phyloP scores from a whole-genome alignment of 2,113 vertebrate genomes.

The Nicator chloris region DNA sequence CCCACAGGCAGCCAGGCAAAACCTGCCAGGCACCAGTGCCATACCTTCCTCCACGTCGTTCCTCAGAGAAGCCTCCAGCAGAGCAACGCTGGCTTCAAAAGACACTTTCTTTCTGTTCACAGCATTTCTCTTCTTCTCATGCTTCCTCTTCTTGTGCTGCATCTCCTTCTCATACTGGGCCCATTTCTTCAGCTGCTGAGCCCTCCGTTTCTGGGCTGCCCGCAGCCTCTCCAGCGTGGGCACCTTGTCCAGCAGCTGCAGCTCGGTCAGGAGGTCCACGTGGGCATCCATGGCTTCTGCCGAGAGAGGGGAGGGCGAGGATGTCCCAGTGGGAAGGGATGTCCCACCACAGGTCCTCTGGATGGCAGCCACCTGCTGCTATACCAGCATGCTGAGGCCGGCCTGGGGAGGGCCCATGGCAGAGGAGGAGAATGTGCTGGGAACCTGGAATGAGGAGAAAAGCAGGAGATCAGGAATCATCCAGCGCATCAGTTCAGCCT shows the following conservation, averaged over 20 bases:
- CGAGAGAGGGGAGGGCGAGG: not conserved
- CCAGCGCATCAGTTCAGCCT: not conserved
- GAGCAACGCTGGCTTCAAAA: conserved; percentile 89
- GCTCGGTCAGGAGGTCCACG: conserved; percentile 91
- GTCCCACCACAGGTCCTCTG: not conserved
- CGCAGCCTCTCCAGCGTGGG: conserved; percentile 92
- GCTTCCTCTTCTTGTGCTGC: conserved; percentile 90
- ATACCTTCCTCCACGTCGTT: conserved; percentile 95
- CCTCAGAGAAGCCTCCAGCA: conserved; percentile 91
- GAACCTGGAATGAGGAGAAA: conserved; percentile 23
- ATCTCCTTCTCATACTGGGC: conserved; percentile 94
- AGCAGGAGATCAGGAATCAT: not conserved
- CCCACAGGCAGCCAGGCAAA: not conserved
- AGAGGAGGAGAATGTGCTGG: not conserved
- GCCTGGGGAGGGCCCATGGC: conserved; percentile 11
- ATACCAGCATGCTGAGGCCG: conserved; percentile 16
- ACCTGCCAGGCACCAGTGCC: not conserved
- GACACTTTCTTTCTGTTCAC: conserved; percentile 81
- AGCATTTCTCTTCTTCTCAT: conserved; percentile 81
- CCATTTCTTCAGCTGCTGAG: conserved; percentile 97
- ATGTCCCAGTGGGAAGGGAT: not conserved
- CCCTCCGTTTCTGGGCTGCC: conserved; percentile 89
- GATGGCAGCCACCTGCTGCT: not conserved
- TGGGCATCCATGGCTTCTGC: conserved; percentile 84
- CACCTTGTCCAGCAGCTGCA: conserved; percentile 95